Base-by-base conservation (phyloP, 1,140 invertebrate species). In the Carcinoscorpius rotundicauda region DNA sequence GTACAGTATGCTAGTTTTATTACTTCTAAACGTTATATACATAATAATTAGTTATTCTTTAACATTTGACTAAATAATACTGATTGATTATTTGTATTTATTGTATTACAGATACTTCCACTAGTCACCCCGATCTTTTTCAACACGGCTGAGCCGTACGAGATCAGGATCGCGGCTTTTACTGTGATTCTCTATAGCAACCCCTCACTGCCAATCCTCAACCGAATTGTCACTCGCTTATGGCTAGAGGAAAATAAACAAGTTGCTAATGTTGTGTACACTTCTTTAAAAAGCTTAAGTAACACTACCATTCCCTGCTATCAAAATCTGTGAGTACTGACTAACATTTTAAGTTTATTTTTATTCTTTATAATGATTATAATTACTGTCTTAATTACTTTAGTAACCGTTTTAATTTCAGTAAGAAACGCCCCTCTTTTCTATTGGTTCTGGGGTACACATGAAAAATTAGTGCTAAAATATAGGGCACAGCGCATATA, bases 91-190 rank as follows among this genome's bases (percentile, higher is more conserved):
- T 59, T 11, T 63, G 3, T n/a, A 6, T 6, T 51, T 63, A 11
- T 59, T 56, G 64, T 68, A 1, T 57, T 62, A 4, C 50, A 71
- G 6, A 51, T 70, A 3, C 29, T 29, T 29, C 29, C 29, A 29
- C 29, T 29, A 29, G 29, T 71, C 8, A 10, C 68, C 10, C 65
- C 71, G 6, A 62, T 72, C 6, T 72, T 51, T 62, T 58, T 63
- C 11, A 70, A 72, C 68, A 59, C 52, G 55, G 57, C 60, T 52
- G 72, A 72, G 53, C 49, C 61, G 10, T 61, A 63, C 51, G 56
- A 68, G 56, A 53, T 67, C 0, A 66, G 72, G 61, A 69, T 71
- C 29, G 67, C 69, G 49, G 72, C 72, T 11, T 72, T 72, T 62
- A 63, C 60, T 52, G 58, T 64, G 5, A 48, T 71, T 2, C 5